Conservation (phyloP, 2,113 vertebrate genomes). For the Cromileptes altivelis region DNA sequence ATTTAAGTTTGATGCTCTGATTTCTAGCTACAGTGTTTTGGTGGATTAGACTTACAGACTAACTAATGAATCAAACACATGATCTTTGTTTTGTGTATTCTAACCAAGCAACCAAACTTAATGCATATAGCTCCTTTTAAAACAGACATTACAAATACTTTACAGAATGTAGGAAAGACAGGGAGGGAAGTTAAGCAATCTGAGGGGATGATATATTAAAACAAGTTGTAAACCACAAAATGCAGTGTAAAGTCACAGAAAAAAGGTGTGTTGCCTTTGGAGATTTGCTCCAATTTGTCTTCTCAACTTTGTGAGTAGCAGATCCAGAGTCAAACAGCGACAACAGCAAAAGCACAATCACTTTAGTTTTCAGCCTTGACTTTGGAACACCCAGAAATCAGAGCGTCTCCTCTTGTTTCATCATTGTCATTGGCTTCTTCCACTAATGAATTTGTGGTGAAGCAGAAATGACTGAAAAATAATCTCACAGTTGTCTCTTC, state of each 20-base stretch:
- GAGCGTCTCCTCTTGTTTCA: background rate
- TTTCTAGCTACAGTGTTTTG: background rate
- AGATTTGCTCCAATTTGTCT: background rate
- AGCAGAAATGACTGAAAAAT: background rate
- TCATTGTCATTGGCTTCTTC: background rate
- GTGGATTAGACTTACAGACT: background rate
- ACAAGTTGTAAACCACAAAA: too few species aligned
- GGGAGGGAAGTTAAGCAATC: too few species aligned
- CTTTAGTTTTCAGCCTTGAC: background rate
- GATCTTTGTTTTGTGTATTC: background rate
- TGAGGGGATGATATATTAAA: too few species aligned
- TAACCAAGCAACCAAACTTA: too few species aligned
- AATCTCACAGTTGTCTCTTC: background rate
- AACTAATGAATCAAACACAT: background rate
- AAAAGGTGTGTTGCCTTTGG: too few species aligned
- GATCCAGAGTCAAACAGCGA: background rate
- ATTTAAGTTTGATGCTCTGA: background rate
- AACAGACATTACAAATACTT: background rate
- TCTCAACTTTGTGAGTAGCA: background rate
- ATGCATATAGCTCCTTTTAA: too few species aligned
- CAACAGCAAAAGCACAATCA: background rate
- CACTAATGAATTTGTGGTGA: fast-evolving
- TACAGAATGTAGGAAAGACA: too few species aligned
- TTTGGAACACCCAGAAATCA: background rate
- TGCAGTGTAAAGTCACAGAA: too few species aligned